Percentiles rank a stretch among this genome's conserved stretches.
Evolutionary conservation across 64 coral and sea anemone genomes (phyloP).

Genomic region (Dendronephthya gigantea): DNA sequence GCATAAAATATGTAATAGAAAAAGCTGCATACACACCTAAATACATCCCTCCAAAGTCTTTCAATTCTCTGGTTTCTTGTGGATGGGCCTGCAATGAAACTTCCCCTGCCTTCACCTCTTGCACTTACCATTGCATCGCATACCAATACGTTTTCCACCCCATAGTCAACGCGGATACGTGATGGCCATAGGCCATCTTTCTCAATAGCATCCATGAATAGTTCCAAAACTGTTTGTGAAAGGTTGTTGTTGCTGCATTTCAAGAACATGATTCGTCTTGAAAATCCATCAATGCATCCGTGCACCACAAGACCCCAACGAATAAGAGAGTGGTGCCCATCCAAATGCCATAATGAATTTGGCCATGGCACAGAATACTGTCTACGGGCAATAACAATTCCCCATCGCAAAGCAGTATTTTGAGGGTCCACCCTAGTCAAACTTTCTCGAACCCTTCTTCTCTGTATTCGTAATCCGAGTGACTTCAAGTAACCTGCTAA

Average conservation of each 20-base stretch:
- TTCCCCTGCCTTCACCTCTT: neutral
- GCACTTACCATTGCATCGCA: neutral
- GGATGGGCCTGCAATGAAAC: neutral
- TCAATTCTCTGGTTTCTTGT: neutral
- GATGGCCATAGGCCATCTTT: neutral
- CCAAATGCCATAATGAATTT: too few relatives aligned
- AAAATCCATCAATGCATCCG: slow-evolving; percentile 8
- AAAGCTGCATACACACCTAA: neutral
- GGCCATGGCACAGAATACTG: neutral
- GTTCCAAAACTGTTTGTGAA: neutral
- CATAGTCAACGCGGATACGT: neutral
- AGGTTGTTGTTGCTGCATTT: slow-evolving; percentile 12
- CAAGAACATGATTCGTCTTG: neutral
- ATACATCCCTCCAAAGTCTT: neutral
- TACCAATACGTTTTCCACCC: neutral
- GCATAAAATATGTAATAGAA: neutral
- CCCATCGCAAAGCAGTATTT: neutral
- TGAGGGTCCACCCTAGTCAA: neutral
- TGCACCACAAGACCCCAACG: neutral
- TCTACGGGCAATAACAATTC: neutral
- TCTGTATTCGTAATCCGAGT: neutral
- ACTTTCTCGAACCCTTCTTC: neutral
- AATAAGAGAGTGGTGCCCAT: neutral
- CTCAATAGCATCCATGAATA: neutral
- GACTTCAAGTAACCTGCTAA: neutral